These are phyloP conservation scores for Proterorhinus semilunaris DNA, from an alignment of 2,113 vertebrate genomes.

Conservation along the genomic window DNA sequence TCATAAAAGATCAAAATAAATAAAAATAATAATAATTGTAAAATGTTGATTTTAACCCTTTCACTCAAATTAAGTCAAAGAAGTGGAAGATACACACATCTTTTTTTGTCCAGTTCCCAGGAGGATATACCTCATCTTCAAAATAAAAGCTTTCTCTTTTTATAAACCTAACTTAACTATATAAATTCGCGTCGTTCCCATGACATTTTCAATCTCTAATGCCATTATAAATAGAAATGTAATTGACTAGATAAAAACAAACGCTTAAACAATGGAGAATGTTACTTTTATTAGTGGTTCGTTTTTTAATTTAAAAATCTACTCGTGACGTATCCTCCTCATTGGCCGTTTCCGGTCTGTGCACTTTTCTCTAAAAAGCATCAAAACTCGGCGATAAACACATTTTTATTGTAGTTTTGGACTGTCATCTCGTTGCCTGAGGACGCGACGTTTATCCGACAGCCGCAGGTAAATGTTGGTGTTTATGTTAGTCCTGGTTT, in stretches of 20 bases:
- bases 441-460: not conserved
- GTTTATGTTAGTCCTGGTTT: not conserved
- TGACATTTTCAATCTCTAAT: no score
- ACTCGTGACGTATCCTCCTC: not conserved
- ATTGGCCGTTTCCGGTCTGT: not conserved
- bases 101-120: no score
- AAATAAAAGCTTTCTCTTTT: no score
- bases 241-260: not conserved
- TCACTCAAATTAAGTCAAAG: no score
- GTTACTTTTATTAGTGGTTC: not conserved
- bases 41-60: no score
- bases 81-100: no score
- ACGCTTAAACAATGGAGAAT: not conserved
- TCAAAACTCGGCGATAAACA: not conserved
- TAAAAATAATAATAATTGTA: no score
- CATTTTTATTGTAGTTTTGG: not conserved
- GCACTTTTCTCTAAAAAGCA: not conserved
- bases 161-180: no score
- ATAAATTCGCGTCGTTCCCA: no score
- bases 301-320: not conserved
- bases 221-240: no score
- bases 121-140: no score
- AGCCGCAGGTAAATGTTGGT: not conserved
- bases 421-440: not conserved
- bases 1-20: no score